Evolutionary conservation across 1,140 invertebrate genomes (phyloP), one percentile per base, ranked within the genome.

Genomic region (Heliconius congener): DNA sequence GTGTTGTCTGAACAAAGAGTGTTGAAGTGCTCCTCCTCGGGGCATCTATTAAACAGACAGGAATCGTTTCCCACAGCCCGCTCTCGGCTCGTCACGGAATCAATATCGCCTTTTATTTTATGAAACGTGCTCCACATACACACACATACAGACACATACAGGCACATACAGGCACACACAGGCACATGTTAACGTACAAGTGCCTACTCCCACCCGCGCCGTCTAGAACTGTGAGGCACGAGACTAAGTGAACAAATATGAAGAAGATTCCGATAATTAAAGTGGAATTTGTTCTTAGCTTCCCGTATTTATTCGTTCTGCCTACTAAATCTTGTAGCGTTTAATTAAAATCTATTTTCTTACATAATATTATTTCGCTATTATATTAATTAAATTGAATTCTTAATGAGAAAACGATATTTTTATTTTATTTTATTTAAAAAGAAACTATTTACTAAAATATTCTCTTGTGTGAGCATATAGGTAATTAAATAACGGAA

Each of bases 81-180:
- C 87, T 86, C 88, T 87, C 86, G 84, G 81, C 88, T 90, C 91
- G 91, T 93, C 93, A 93, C 90, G 91, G 89, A 94, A 93, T 93
- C 92, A 92, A 93, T 93, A 93, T 92, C 90, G 90, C 89, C 89
- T 93, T 92, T 93, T 94, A 93, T 94, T 91, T 94, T 92, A 92
- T 88, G 86, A 89, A 91, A 91, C 92, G 90, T 92, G 90, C 90
- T 91, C 87, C 85, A 90, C 88, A 91, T 89, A 89, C 86, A 88
- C 86, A 85, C 84, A 46, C 42, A 46, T 46, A 13, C 39, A 42
- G 39, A 9, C 42, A 46, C 11, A 46, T 13, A 46, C 42, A 46
- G 34, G 34, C 34, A 37, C 34, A 37, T 8, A 90, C 88, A 91
- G 88, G 88, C 86, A 87, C 86, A 85, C 84, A 88, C 85, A 78